Base-by-base conservation (phyloP, 2,113 vertebrate species). In the Rhegmatorhina hoffmannsi region DNA sequence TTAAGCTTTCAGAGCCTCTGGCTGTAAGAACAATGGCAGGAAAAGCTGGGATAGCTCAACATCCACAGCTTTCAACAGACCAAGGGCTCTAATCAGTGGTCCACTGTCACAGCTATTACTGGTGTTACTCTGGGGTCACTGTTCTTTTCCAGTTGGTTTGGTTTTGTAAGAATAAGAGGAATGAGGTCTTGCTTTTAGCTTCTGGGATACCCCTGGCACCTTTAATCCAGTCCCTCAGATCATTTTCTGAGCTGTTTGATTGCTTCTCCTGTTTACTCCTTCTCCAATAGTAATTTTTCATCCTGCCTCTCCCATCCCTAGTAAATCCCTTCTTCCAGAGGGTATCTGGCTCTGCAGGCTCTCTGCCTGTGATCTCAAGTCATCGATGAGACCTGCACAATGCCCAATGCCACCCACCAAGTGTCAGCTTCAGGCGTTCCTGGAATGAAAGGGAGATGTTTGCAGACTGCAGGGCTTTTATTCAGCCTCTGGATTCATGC, bases 381-480 rank as follows among this genome's bases (percentile, higher is more conserved):
- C n/a, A 73, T 33, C 0, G 0, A 33, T 0, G 3, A 77, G 56
- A 79, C 16, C 33, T 1, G 1, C 33, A 46, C 10, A 46, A 50
- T 9, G 31, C 46, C 31, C 83, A 55, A 69, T 8, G 33, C 3
- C 29, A 47, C 36, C 16, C 43, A 36, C 11, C 5, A 13, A 52
- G 5, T 17, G 13, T 29, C 66, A 74, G 34, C 10, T 43, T 59
- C 33, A 59, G 66, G 38, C 1, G 1, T 53, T 89, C 55, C 31
- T 66, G 60, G 31, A 82, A 69, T 19, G 33, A 60, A 83, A 91
- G 33, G 11, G 31, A 66, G 34, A 75, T n/a, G 16, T 11, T 17
- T 40, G 28, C 13, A 75, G 43, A 56, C 23, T 34, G 40, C 21
- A 66, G 34, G 55, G 62, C 34, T 14, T n/a, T 64, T 68, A 44